Evolutionary conservation across 2,797 vertebrate genomes (phyloP), one percentile per base, ranked within the genome.

Genomic region (Betta splendens): DNA sequence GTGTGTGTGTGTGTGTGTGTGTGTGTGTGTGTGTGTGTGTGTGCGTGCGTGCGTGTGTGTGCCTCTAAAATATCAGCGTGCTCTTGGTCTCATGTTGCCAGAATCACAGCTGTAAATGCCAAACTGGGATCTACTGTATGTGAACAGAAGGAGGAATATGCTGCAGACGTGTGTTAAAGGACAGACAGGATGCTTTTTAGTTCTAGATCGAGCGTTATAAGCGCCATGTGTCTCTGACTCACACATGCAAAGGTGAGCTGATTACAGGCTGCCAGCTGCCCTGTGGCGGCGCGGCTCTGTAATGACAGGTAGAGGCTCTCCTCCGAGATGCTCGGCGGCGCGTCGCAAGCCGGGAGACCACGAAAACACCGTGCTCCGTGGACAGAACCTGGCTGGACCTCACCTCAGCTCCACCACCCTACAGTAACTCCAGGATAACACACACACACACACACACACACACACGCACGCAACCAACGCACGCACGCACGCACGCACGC

Each of bases 281-380:
- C 46, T 9, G 55, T 18, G 16, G 29, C 39, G 51, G 37, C 61
- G 64, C 69, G 56, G 44, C 36, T 82, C 59, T 75, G 12, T 86
- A 79, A 84, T 75, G 61, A 84, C 63, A 72, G 81, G 74, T 70
- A 55, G 13, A 64, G 32, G 42, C 36, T 40, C 39, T 29, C 1
- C 31, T 70, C 26, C 3, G 4, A 44, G 26, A 35, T 56, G 11
- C n/a, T 32, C 4, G 5, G 3, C 72, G 50, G 31, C 12, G 10
- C 18, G 7, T 58, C 55, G 50, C 3, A 20, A 35, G 10, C 9
- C 44, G 25, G 49, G 21, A 64, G 49, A 25, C 44, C 54, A 60
- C 44, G 77, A n/a, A n/a, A n/a, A n/a, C n/a, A n/a, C n/a, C n/a
- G n/a, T n/a, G n/a, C n/a, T n/a, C n/a, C n/a, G n/a, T n/a, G n/a